phyloP scores from a whole-genome alignment of 2,113 vertebrate genomes.

The Prolemur simus region DNA sequence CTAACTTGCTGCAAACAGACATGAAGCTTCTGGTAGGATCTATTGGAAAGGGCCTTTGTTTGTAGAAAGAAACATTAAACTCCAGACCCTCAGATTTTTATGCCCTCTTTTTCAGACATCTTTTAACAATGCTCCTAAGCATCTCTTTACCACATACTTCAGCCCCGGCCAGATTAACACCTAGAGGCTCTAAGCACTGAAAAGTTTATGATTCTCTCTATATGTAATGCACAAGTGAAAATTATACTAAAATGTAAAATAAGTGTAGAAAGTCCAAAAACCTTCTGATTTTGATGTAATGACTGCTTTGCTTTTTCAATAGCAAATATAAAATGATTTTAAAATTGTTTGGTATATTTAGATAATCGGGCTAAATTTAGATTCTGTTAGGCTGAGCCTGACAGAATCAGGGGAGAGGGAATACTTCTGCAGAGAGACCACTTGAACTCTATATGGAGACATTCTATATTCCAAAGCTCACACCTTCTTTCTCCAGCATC shows the following conservation, averaged over 20 bases:
- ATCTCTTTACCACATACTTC: neutral
- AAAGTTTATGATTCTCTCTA: neutral
- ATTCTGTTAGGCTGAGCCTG: neutral
- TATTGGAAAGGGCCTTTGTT: neutral
- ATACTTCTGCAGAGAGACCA: neutral
- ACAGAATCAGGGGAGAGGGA: neutral
- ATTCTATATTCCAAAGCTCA: neutral
- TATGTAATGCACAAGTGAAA: slow-evolving; percentile 34
- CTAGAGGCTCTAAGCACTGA: neutral
- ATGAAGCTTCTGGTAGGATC: neutral
- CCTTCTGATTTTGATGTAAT: slow-evolving; percentile 6
- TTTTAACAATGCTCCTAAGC: slow-evolving; percentile 4
- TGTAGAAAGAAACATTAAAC: slow-evolving; percentile 23
- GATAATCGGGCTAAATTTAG: neutral
- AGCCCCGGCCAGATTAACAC: neutral
- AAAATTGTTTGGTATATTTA: neutral
- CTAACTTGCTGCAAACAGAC: neutral
- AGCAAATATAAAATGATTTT: slow-evolving; percentile 14
- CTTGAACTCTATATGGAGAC: neutral
- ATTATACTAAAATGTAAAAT: slow-evolving; percentile 18
- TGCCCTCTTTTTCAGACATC: neutral
- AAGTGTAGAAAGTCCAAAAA: neutral
- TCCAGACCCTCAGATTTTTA: neutral
- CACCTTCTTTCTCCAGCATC: neutral
- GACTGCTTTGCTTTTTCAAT: neutral